Percentiles rank a stretch among this genome's conserved stretches.
These are phyloP conservation scores for Dermochelys coriacea DNA, from an alignment of 2,797 vertebrate genomes.

Conservation along the genomic window DNA sequence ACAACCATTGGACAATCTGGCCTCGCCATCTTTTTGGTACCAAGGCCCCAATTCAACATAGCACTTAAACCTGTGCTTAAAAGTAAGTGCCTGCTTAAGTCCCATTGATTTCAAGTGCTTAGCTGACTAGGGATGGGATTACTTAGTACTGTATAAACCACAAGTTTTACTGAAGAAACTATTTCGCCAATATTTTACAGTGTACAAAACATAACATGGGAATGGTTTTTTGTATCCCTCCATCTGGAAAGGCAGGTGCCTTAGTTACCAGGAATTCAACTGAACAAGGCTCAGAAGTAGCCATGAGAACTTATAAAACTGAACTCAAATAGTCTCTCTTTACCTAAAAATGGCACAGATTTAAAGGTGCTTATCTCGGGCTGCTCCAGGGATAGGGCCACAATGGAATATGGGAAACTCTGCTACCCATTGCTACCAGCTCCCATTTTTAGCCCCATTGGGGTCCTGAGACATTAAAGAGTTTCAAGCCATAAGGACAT, in stretches of 20 bases:
- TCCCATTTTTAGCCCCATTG: conserved; percentile 53
- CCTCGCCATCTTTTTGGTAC: background rate
- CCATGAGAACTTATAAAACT: conserved; percentile 31
- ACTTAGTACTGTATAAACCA: conserved; percentile 25
- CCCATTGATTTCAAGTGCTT: background rate
- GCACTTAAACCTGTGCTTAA: too few species aligned
- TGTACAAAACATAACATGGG: background rate
- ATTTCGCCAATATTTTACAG: background rate
- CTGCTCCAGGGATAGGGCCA: background rate
- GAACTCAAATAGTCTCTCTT: background rate
- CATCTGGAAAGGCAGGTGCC: conserved; percentile 50
- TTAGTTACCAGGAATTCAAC: conserved; percentile 29
- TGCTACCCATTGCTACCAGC: conserved; percentile 32
- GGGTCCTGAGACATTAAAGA: conserved; percentile 51
- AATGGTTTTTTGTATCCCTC: conserved; percentile 20
- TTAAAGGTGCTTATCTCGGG: background rate
- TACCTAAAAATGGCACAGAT: background rate
- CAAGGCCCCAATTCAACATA: background rate
- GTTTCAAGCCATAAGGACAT: conserved; percentile 28
- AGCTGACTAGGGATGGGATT: conserved; percentile 6
- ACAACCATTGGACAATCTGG: background rate
- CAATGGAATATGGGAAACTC: conserved; percentile 54
- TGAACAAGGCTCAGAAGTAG: background rate
- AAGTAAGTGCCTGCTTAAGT: too few species aligned
- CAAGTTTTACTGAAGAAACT: background rate